A percentile compares a stretch with the other conserved stretches of the same genome.
phyloP scores from a whole-genome alignment of 2,888 invertebrate species.

The Eupithecia subfuscata region DNA sequence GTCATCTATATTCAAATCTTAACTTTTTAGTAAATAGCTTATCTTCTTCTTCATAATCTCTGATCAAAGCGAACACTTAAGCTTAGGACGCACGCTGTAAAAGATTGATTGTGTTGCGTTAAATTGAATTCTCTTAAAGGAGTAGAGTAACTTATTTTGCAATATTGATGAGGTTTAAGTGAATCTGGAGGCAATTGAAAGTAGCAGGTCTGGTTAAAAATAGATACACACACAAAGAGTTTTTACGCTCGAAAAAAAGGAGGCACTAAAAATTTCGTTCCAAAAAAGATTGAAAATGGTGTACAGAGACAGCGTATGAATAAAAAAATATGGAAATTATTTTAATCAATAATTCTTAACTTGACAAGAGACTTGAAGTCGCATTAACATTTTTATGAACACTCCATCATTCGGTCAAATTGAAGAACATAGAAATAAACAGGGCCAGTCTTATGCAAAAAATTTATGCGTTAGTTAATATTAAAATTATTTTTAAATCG shows the following conservation, averaged over 20 bases:
- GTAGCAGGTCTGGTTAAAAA: not conserved
- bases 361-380: conserved; percentile 13
- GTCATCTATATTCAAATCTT: not conserved
- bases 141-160: conserved; percentile 34
- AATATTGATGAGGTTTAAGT: conserved; percentile 41
- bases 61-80: conserved; percentile 39
- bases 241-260: not conserved
- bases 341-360: conserved; percentile 18
- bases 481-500: not conserved
- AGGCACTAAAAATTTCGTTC: not conserved
- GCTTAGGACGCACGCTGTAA: conserved; percentile 34
- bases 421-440: not conserved
- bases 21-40: not conserved
- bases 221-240: not conserved
- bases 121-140: conserved; percentile 41
- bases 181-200: conserved; percentile 20
- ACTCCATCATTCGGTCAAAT: not conserved
- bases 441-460: not conserved
- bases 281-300: no score
- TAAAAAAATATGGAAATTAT: conserved; percentile 24
- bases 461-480: not conserved
- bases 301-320: conserved; percentile 12
- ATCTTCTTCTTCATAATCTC: conserved; percentile 12
- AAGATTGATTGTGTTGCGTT: conserved; percentile 45
- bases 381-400: conserved; percentile 11